Percentiles rank a stretch among this genome's conserved stretches.
Evolutionary conservation across 1,140 invertebrate species (phyloP).

Genomic region (Trichoplusia ni): DNA sequence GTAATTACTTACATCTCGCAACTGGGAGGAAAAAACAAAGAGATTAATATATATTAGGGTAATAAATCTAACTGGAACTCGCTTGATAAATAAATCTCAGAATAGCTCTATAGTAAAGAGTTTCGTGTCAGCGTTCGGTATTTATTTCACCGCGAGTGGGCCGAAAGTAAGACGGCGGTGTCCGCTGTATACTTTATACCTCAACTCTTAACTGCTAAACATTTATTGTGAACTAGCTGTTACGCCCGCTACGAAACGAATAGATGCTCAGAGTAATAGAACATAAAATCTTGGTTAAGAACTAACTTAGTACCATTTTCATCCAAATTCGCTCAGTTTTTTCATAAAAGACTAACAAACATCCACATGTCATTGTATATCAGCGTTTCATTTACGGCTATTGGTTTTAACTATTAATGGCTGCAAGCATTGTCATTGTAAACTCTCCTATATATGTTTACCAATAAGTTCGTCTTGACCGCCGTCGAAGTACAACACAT

Average conservation of each 20-base stretch:
- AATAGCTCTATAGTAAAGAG: slow-evolving; percentile 37
- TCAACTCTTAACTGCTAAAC: slow-evolving; percentile 55
- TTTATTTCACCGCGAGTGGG: slow-evolving; percentile 40
- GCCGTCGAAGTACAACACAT: slow-evolving; percentile 23
- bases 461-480: no score
- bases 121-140: slow-evolving; percentile 43
- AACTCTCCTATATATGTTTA: no score
- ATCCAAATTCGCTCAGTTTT: no score
- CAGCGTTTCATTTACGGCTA: no score
- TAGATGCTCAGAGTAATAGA: no score
- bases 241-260: no score
- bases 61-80: slow-evolving; percentile 42
- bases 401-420: no score
- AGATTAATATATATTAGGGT: slow-evolving; percentile 41
- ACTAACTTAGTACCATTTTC: no score
- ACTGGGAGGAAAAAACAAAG: slow-evolving; percentile 36
- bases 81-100: slow-evolving; percentile 39
- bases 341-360: no score
- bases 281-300: no score
- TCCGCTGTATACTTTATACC: slow-evolving; percentile 52
- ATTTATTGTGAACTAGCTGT: slow-evolving; percentile 76
- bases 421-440: no score
- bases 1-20: slow-evolving; percentile 8
- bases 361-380: no score
- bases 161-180: slow-evolving; percentile 4